phyloP scores from a whole-genome alignment of 1,140 invertebrate genomes.

The Drosophila kohkoa region DNA sequence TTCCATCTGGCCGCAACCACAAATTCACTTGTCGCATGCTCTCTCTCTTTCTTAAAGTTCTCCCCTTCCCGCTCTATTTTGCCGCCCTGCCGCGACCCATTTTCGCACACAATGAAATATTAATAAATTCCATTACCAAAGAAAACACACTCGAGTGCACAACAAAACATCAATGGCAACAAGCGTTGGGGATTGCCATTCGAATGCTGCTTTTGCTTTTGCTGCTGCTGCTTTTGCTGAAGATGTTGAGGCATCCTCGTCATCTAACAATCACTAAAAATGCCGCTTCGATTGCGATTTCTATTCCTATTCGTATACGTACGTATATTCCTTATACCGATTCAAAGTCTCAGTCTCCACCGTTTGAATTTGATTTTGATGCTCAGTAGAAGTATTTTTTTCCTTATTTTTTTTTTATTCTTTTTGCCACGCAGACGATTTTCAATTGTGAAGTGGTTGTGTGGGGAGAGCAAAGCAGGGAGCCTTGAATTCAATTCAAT shows the following conservation, averaged over 20 bases:
- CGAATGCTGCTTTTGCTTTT: neutral
- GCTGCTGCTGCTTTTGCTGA: neutral
- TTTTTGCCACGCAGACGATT: conserved; percentile 73
- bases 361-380: conserved; percentile 44
- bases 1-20: conserved; percentile 68
- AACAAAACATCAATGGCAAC: conserved; percentile 78
- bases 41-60: neutral
- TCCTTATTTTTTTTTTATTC: conserved; percentile 13
- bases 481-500: conserved; percentile 65
- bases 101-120: conserved; percentile 78
- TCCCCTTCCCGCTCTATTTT: neutral
- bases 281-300: conserved; percentile 52
- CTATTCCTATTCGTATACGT: conserved; percentile 12
- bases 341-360: conserved; percentile 13
- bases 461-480: conserved; percentile 12
- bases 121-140: conserved; percentile 83
- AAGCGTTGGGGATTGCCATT: conserved; percentile 40
- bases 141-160: conserved; percentile 81
- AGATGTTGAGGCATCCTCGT: conserved; percentile 32
- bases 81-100: conserved; percentile 5
- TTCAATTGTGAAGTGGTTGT: conserved; percentile 70
- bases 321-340: conserved; percentile 20
- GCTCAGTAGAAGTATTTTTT: conserved; percentile 58
- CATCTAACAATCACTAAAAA: conserved; percentile 62
- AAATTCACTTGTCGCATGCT: conserved; percentile 56